Percentiles rank a stretch among this genome's conserved stretches.
These are phyloP conservation scores for Podabrus alpinus DNA, from an alignment of 2,888 invertebrate species.

Conservation along the genomic window DNA sequence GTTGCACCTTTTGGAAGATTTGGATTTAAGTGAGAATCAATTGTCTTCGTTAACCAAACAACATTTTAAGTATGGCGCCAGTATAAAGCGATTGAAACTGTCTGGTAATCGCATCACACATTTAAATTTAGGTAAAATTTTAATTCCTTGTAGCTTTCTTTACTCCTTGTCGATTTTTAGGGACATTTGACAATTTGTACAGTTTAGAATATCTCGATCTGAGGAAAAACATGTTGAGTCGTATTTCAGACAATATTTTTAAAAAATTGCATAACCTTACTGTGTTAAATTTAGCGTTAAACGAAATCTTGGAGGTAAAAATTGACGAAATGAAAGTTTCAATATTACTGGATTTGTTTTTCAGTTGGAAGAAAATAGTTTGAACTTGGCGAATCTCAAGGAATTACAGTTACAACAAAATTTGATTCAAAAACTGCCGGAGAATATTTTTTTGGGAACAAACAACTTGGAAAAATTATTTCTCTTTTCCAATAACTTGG, in stretches of 20 bases:
- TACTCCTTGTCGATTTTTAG: constrained; percentile 43
- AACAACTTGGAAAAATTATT: constrained; percentile 67
- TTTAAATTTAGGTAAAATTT: constrained; percentile 57
- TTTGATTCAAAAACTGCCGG: constrained; percentile 61
- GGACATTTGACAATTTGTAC: constrained; percentile 60
- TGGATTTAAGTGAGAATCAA: constrained; percentile 73
- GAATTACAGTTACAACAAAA: constrained; percentile 75
- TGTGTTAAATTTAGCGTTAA: constrained; percentile 61
- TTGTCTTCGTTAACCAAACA: constrained; percentile 63
- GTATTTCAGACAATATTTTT: constrained; percentile 58
- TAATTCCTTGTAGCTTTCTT: neutral
- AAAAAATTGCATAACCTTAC: constrained; percentile 58
- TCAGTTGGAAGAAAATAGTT: constrained; percentile 62
- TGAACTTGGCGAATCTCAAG: constrained; percentile 60
- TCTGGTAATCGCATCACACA: constrained; percentile 70
- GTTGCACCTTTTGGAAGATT: constrained; percentile 64
- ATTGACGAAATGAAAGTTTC: neutral
- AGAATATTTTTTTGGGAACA: constrained; percentile 63
- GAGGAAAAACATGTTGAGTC: constrained; percentile 60
- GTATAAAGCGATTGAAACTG: constrained; percentile 67
- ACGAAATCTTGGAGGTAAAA: constrained; percentile 57
- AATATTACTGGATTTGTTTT: constrained; percentile 33
- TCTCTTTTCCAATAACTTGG: constrained; percentile 70
- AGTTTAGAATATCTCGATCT: constrained; percentile 61
- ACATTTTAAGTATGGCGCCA: constrained; percentile 61